These are phyloP conservation scores for Aphodius sticticus DNA, from an alignment of 2,888 invertebrate species.

Conservation along the genomic window DNA sequence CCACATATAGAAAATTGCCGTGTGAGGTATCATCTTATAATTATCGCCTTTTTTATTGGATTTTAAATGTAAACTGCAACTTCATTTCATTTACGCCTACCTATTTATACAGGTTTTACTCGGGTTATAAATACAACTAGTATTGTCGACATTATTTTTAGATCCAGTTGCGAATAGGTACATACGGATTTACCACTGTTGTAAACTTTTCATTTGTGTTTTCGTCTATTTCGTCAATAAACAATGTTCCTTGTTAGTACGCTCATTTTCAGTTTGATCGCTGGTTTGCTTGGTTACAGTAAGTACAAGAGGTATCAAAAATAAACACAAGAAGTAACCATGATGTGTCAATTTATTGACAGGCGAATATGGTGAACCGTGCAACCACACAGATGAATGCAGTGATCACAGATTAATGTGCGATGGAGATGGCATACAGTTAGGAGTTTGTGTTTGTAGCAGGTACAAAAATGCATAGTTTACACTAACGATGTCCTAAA, in stretches of 20 bases:
- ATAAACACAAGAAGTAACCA: neutral
- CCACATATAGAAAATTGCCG: too few relatives aligned
- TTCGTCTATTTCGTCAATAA: neutral
- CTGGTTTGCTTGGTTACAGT: neutral
- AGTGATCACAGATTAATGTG: conserved; percentile 42
- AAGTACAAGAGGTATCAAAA: neutral
- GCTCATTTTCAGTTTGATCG: neutral
- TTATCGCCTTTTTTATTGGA: neutral
- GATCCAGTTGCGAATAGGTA: neutral
- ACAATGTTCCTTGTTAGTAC: neutral
- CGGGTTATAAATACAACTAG: neutral
- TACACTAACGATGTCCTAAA: neutral
- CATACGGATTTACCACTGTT: neutral
- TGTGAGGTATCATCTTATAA: too few relatives aligned
- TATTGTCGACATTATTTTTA: neutral
- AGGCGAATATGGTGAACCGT: conserved; percentile 39
- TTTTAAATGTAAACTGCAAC: neutral
- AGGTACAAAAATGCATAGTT: conserved; percentile 11
- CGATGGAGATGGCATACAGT: conserved; percentile 38
- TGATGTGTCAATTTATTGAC: conserved; percentile 17
- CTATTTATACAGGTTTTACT: neutral
- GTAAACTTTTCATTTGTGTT: neutral
- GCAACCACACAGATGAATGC: conserved; percentile 40
- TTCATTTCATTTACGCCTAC: neutral
- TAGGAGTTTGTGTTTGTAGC: conserved; percentile 25